These are phyloP conservation scores for Aleadryas rufinucha DNA, from an alignment of 2,113 vertebrate species.

Conservation along the genomic window DNA sequence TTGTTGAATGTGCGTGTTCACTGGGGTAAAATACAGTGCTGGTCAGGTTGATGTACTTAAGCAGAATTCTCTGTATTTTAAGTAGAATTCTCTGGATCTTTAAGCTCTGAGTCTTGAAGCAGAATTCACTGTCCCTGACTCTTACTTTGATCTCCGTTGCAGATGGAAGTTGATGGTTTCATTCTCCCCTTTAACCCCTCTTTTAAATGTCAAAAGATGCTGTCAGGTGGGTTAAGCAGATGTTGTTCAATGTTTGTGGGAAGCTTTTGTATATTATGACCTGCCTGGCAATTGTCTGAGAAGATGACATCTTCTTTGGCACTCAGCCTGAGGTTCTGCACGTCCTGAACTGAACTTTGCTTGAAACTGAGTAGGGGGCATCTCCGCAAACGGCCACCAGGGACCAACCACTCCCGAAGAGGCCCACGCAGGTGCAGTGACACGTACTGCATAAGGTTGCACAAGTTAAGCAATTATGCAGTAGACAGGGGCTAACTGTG, in stretches of 20 bases:
- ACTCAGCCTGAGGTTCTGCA: not conserved
- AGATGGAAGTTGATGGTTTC: not conserved
- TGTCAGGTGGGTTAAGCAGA: not conserved
- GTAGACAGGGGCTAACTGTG: not conserved
- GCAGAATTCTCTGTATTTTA: not conserved
- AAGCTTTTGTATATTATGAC: not conserved
- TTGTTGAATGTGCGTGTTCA: rapidly evolving
- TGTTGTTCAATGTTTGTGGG: not conserved
- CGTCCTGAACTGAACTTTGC: not conserved
- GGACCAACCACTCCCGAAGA: not conserved
- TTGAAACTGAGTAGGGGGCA: not conserved
- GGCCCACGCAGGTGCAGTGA: not conserved
- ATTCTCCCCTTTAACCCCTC: not conserved
- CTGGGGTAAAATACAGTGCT: not conserved
- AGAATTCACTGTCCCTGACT: not conserved
- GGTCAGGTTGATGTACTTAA: not conserved
- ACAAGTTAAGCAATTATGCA: not conserved
- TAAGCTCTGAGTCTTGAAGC: not conserved
- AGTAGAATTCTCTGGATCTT: not conserved
- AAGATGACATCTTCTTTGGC: not conserved
- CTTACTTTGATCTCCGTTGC: not conserved
- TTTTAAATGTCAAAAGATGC: not conserved
- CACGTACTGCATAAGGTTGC: too few relatives aligned
- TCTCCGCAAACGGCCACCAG: not conserved
- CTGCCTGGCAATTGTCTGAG: not conserved